Evolutionary conservation across 2,888 invertebrate genomes (phyloP), one percentile per base, ranked within the genome.

Genomic region (Pristionchus exspectatus): DNA sequence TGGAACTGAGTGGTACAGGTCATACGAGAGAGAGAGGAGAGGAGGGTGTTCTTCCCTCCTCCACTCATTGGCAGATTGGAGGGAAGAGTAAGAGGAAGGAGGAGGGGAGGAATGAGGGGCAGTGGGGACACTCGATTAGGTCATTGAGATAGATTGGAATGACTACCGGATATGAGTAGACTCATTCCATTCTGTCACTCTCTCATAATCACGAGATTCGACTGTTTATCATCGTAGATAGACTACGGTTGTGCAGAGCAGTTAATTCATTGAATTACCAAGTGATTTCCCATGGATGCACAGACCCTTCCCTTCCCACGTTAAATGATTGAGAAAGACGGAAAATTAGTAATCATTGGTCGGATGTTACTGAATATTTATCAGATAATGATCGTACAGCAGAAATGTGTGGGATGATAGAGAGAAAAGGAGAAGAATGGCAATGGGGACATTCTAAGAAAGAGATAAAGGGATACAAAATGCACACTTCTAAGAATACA

Each of bases 1-100:
- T 84, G 84, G 84, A 84, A 84, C 84, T 84, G 84, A 84, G 84
- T 84, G 84, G 84, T 84, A 84, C 84, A 84, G 84, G 84, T 84
- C 84, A 56, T 84, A 21, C 24, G 30, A 81, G 54, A 33, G 54
- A 83, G 83, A 56, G 56, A 56, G 27, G 83, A 50, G 83, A 27
- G 54, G 77, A n/a, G 44, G 44, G 77, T 16, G 14, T 33, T 38
- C 16, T 16, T 30, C 33, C 33, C 83, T 50, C 56, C 54, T n/a
- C 38, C 44, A 9, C 54, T 84, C 85, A 63, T 85, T 85, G 59
- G 56, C 63, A 85, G 56, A 85, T 59, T 85, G 85, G 30, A 33
- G 56, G 56, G 50, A n/a, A 38, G 24, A 86, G n/a, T 24, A 38
- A 30, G 86, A 86, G 86, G 21, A 59, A 86, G 59, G 14, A 54